Base-by-base conservation (phyloP, 2,113 vertebrate species). In the Bucco capensis region DNA sequence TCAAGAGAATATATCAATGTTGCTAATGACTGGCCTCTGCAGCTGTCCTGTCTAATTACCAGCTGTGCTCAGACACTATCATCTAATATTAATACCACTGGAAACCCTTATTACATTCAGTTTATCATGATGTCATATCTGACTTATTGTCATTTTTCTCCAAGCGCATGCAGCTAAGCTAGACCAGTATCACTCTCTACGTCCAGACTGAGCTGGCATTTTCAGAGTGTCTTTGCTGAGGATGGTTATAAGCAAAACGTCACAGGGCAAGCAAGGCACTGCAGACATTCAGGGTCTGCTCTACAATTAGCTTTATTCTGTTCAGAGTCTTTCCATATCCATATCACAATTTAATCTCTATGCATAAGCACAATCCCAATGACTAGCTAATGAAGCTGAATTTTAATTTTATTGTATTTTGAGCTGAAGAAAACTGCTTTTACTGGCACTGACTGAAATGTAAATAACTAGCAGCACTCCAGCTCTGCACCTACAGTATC, bases 101-200 rank as follows among this genome's bases (percentile, higher is more conserved):
- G 37, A 96, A 94, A 50, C 42, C 18, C 61, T 83, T 73, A 89
- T 89, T 91, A 72, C 46, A 75, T 80, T 81, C 83, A 92, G 71
- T 67, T 72, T 89, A 62, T 96, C 88, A 74, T 94, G 80, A 94
- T 87, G 86, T 94, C 87, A 94, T 74, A 57, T 92, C 91, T 92
- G 60, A 70, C 80, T 94, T 91, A 76, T 75, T 71, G 46, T 70
- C 90, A 70, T 54, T 61, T 79, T 91, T 81, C 53, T 91, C 42
- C 57, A 65, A 57, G 33, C 25, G 33, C 21, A 46, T 57, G 37
- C n/a, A n/a, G 61, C 83, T 96, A 85, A 92, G 56, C 67, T 50
- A 50, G 27, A 75, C 30, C 42, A 21, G 18, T 35, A 75, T 42
- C 53, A 19, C 24, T 64, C 35, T 51, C 61, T 70, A 38, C 7